phyloP scores from a whole-genome alignment of 2,113 vertebrate genomes.

The Pteronura brasiliensis region DNA sequence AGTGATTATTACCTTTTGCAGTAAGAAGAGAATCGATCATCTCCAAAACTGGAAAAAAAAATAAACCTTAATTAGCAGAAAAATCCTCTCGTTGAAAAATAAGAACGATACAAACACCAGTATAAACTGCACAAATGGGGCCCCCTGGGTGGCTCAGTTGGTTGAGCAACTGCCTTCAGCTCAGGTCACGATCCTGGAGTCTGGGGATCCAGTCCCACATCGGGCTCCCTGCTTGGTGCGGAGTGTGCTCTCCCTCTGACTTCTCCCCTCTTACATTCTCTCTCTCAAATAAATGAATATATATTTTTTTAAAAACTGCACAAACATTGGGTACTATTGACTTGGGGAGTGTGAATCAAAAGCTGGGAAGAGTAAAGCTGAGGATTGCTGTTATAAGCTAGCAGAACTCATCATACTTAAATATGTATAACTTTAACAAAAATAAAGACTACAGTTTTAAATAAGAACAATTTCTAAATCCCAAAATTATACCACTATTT shows the following conservation, averaged over 20 bases:
- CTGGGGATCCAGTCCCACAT: rapidly evolving
- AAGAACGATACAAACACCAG: neutral
- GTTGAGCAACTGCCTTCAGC: too few species aligned
- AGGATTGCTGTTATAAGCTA: neutral
- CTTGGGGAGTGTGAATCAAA: neutral
- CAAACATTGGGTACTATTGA: neutral
- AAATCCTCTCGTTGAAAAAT: neutral
- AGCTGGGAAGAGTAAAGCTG: neutral
- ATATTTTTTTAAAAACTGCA: too few species aligned
- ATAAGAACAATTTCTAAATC: neutral
- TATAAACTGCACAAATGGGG: neutral
- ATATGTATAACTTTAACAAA: neutral
- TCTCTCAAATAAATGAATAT: too few species aligned
- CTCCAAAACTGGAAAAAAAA: conserved; percentile 9
- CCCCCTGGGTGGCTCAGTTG: too few species aligned
- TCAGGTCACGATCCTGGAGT: too few species aligned
- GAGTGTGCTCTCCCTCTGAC: too few species aligned
- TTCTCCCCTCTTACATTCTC: too few species aligned
- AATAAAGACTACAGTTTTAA: conserved; percentile 1
- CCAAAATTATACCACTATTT: neutral
- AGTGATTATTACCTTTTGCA: neutral
- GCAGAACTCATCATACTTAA: neutral
- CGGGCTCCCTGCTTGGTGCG: rapidly evolving
- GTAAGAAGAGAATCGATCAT: neutral
- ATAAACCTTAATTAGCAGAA: neutral